phyloP scores from a whole-genome alignment of 2,888 invertebrate genomes.

The Cremastinae sp. region DNA sequence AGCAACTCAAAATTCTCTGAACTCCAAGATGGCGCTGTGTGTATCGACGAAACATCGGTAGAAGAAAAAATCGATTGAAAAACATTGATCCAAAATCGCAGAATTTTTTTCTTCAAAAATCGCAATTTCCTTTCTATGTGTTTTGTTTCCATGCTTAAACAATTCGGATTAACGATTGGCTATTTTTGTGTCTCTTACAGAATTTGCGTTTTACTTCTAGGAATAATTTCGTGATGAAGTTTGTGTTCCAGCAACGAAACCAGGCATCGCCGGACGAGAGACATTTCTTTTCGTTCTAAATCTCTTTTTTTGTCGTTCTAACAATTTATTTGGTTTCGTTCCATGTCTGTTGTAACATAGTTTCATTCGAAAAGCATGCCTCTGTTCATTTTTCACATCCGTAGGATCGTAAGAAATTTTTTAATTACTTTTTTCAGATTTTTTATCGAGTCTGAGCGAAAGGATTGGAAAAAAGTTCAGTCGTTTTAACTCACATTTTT shows the following conservation, averaged over 20 bases:
- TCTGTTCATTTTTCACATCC: slow-evolving; percentile 28
- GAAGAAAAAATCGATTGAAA: too few relatives aligned
- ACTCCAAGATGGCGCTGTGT: slow-evolving; percentile 5
- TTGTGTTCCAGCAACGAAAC: slow-evolving; percentile 44
- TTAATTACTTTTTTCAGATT: not conserved
- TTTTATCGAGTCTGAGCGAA: not conserved
- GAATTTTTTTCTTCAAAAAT: not conserved
- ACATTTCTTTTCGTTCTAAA: slow-evolving; percentile 12
- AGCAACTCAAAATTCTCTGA: too few relatives aligned
- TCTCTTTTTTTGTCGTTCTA: slow-evolving; percentile 9
- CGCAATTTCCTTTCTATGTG: slow-evolving; percentile 43
- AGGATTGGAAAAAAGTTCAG: not conserved
- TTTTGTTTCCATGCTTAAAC: slow-evolving; percentile 4
- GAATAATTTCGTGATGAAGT: slow-evolving; percentile 26
- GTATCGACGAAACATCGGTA: not conserved
- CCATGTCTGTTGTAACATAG: slow-evolving; percentile 33
- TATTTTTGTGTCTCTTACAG: slow-evolving; percentile 41
- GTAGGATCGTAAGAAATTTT: not conserved
- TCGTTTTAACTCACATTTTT: too few relatives aligned
- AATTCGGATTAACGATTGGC: slow-evolving; percentile 40
- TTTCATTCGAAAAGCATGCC: slow-evolving; percentile 54
- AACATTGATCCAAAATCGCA: too few relatives aligned
- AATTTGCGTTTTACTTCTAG: slow-evolving; percentile 36
- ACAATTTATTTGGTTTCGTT: slow-evolving; percentile 20
- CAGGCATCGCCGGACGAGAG: slow-evolving; percentile 15